A percentile compares a stretch with the other conserved stretches of the same genome.
Conservation (phyloP, 1,140 invertebrate genomes). For the Tetramorium parvispinum region DNA sequence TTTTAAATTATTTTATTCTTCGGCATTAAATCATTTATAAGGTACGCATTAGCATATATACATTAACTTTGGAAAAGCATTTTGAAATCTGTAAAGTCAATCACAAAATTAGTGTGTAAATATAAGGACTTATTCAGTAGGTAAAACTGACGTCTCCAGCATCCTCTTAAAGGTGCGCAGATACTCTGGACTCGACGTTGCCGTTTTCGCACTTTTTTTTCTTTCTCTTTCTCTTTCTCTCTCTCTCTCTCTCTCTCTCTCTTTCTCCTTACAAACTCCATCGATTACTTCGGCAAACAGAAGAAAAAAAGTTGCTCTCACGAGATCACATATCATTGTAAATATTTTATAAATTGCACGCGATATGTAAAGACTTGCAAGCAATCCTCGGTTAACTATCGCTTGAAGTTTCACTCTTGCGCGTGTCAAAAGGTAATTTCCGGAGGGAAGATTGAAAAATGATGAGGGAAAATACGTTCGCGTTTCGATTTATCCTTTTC, state of each 20-base stretch:
- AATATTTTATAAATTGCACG: constrained; percentile 1
- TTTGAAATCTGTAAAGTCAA: too few species aligned
- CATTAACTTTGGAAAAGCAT: too few species aligned
- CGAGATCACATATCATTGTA: constrained; percentile 16
- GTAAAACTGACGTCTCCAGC: too few species aligned
- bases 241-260: background rate
- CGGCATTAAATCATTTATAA: too few species aligned
- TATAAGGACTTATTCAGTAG: too few species aligned
- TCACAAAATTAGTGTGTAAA: too few species aligned
- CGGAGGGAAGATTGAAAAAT: constrained; percentile 4
- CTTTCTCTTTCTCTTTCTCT: background rate
- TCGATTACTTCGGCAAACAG: constrained; percentile 9
- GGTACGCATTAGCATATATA: too few species aligned
- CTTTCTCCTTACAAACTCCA: background rate
- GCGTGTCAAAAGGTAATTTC: constrained; percentile 11
- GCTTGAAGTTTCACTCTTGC: background rate
- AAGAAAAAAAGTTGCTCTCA: background rate
- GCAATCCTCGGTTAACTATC: background rate
- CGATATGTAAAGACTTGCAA: background rate
- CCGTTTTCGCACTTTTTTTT: background rate
- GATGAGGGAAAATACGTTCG: background rate
- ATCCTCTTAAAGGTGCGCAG: background rate
- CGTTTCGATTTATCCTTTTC: background rate
- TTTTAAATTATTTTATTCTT: too few species aligned
- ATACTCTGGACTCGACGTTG: background rate